Evolutionary conservation across 1,140 invertebrate genomes (phyloP).

Genomic region (Cyclargus thomasi): DNA sequence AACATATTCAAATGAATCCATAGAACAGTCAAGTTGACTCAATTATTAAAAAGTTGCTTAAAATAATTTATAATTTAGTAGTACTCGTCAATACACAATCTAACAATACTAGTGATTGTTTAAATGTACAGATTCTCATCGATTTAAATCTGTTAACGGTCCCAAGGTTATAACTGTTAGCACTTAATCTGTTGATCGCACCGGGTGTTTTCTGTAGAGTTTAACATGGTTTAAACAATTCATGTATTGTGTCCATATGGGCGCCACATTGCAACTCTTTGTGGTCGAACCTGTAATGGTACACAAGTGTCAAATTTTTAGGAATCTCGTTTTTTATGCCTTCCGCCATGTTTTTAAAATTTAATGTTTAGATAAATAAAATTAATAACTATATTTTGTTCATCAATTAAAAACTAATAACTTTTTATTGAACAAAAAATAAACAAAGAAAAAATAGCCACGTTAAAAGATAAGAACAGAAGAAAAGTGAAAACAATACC

Average conservation of each 20-base stretch:
- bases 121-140: conserved; percentile 14
- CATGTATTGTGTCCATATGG: conserved; percentile 44
- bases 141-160: conserved; percentile 13
- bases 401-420: no score
- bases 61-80: no score
- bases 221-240: conserved; percentile 31
- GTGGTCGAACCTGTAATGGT: conserved; percentile 27
- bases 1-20: no score
- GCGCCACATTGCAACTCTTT: conserved; percentile 50
- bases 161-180: conserved; percentile 11
- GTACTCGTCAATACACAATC: neutral
- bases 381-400: no score
- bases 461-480: no score
- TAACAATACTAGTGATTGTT: neutral
- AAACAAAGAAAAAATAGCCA: no score
- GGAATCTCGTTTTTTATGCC: neutral
- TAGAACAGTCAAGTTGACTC: no score
- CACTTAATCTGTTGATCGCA: conserved; percentile 11
- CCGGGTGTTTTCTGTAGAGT: conserved; percentile 22
- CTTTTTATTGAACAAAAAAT: no score
- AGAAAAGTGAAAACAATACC: no score
- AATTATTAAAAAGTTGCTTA: no score
- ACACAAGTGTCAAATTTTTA: neutral
- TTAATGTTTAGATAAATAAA: no score
- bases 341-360: neutral